Evolutionary conservation across 2,888 invertebrate genomes (phyloP), one percentile per base, ranked within the genome.

Genomic region (Drosophila limbata): DNA sequence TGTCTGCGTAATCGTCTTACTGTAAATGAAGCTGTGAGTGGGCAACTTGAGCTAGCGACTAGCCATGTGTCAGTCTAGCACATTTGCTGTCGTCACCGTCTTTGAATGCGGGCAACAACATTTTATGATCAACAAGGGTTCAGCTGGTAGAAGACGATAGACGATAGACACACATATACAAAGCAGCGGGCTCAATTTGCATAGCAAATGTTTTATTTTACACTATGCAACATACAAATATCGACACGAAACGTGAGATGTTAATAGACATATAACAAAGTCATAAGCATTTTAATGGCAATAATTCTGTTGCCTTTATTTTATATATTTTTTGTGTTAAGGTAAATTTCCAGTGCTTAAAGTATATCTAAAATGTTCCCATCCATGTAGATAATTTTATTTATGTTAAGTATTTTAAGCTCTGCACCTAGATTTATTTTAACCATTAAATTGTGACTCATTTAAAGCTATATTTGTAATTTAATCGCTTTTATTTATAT

Each of bases 61-160:
- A 59, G 62, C 66, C 82, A 77, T 79, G 71, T 81, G 74, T 68
- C 69, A 53, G 55, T 52, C 39, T 50, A 15, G 11, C 37, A 42
- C 66, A 48, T 61, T 73, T 65, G 70, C 45, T 74, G 70, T 52
- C 74, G 75, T 62, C 75, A 63, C 56, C 70, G 35, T 31, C 55
- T 45, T 70, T 11, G 48, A 47, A 33, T 25, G 48, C n/a, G 44
- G 44, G 37, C 33, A 59, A 44, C 53, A 70, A 51, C 33, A 44
- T 50, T 48, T 71, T 50, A 17, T 50, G 55, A 71, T 62, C 67
- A 60, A 71, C 60, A 69, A 52, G 64, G 73, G 64, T 69, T 64
- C 51, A 59, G 47, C 39, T 53, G 37, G 28, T 37, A 39, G 50
- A 33, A 28, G 47, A 47, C 48, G 11, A 31, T 8, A 59, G 47